Percentiles rank a stretch among this genome's conserved stretches.
Conservation (phyloP, 2,113 vertebrate genomes). For the Pogonocichla stellata region DNA sequence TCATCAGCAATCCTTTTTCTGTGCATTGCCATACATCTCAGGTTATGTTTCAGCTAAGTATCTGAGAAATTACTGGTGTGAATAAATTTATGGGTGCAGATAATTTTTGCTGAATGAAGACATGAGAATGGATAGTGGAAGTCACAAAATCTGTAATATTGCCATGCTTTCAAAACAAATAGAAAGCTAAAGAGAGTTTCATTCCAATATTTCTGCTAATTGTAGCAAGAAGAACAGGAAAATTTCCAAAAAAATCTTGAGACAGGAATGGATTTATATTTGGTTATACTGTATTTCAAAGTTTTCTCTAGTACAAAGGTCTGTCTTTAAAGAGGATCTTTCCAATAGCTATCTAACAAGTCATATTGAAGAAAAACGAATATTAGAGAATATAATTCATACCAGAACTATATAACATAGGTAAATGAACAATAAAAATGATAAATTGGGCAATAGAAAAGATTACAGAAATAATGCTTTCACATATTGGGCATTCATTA, state of each 20-base stretch:
- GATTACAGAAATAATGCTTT: constrained; percentile 79
- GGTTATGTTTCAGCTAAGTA: neutral
- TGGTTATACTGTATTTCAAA: neutral
- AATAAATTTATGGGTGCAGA: neutral
- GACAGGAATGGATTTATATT: neutral
- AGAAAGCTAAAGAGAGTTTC: neutral
- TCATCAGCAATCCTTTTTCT: neutral
- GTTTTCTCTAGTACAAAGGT: constrained; percentile 18
- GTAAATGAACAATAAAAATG: constrained; percentile 82
- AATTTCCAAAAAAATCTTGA: neutral
- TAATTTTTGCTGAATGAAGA: neutral
- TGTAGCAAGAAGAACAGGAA: neutral
- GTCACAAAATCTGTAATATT: neutral
- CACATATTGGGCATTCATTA: constrained; percentile 77
- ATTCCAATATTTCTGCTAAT: constrained; percentile 29
- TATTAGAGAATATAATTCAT: constrained; percentile 70
- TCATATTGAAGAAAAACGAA: constrained; percentile 27
- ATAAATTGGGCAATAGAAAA: constrained; percentile 77
- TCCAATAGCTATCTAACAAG: constrained; percentile 30
- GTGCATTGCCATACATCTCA: neutral
- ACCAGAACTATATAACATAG: constrained; percentile 71
- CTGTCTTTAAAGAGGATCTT: constrained; percentile 34
- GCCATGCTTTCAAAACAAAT: neutral
- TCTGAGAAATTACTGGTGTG: neutral
- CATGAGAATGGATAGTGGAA: neutral